Evolutionary conservation across 2,113 vertebrate genomes (phyloP).

Genomic region (Pygoscelis adeliae): DNA sequence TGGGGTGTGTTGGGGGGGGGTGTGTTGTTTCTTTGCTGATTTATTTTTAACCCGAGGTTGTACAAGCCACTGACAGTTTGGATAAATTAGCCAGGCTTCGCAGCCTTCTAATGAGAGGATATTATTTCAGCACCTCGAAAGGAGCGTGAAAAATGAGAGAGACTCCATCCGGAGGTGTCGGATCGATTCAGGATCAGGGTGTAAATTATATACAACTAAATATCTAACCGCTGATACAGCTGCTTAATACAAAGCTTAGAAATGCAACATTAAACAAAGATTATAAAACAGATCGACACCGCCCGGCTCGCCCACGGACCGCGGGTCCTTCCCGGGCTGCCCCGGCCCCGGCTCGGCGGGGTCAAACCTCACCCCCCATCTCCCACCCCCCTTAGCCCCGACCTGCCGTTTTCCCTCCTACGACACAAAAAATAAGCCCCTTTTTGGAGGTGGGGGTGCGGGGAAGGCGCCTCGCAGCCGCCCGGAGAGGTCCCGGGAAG

Average conservation of each 20-base stretch:
- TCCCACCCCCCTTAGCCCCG: background rate
- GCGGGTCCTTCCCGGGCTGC: background rate
- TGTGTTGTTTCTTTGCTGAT: slow-evolving; percentile 88
- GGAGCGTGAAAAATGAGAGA: slow-evolving; percentile 89
- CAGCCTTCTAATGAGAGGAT: slow-evolving; percentile 94
- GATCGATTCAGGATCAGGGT: slow-evolving; percentile 91
- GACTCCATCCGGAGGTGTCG: slow-evolving; percentile 92
- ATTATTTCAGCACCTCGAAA: slow-evolving; percentile 93
- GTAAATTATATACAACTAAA: slow-evolving; percentile 88
- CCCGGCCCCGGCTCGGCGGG: background rate
- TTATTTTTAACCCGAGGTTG: slow-evolving; percentile 97
- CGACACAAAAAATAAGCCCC: background rate
- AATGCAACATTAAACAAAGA: slow-evolving; percentile 85
- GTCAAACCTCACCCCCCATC: too few relatives aligned
- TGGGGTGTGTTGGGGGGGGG: slow-evolving; percentile 63
- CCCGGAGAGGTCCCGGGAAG: slow-evolving; percentile 24
- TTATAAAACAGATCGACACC: slow-evolving; percentile 70
- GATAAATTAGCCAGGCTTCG: slow-evolving; percentile 94
- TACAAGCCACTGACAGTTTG: slow-evolving; percentile 93
- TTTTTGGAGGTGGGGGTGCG: background rate
- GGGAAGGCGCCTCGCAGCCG: background rate
- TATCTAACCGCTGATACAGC: slow-evolving; percentile 80
- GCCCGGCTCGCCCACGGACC: slow-evolving; percentile 30
- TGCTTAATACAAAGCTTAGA: slow-evolving; percentile 81
- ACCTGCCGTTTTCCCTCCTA: background rate